Base-by-base conservation (phyloP, 1,140 invertebrate genomes). In the Mizuhopecten yessoensis region DNA sequence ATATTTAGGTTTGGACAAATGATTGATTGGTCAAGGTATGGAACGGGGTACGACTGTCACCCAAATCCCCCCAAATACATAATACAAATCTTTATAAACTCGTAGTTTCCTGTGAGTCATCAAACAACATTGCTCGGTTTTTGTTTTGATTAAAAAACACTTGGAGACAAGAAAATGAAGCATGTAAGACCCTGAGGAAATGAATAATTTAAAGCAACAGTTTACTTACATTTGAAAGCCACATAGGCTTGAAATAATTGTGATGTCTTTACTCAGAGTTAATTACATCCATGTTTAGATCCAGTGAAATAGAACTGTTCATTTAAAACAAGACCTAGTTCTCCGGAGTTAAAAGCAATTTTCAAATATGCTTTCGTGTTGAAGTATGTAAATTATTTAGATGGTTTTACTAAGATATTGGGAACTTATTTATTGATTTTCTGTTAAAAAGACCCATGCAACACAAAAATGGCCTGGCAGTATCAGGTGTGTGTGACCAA, bases 131-230 rank as follows among this genome's bases (percentile, higher is more conserved):
- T 9, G 23, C 57, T n/a, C 57, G 11, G 57, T 75, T 75, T 75
- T 75, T 75, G 23, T 75, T 29, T 75, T 75, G 57, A 75, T 75
- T 75, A 29, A 75, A 75, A 75, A 75, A 75, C n/a, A 75, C 57
- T 75, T 75, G 57, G 57, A 75, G 57, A 75, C 57, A 75, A 75
- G 57, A 75, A 75, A 75, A 75, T 75, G 57, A 75, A 75, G 57
- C 23, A 75, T 75, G 57, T 29, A 3, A 29, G n/a, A 75, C n/a
- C 57, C 57, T 29, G 57, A 29, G n/a, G 57, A 75, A 75, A 75
- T 75, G 57, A 75, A 75, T 75, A 75, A 75, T 75, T 75, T 75
- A n/a, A 75, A 75, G 29, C 57, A 29, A 29, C 1, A 75, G 57
- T 75, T 29, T 75, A 75, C 29, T 75, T 75, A 75, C 23, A 75